Base-by-base conservation (phyloP, 2,888 invertebrate genomes). In the Deilephila porcellus region DNA sequence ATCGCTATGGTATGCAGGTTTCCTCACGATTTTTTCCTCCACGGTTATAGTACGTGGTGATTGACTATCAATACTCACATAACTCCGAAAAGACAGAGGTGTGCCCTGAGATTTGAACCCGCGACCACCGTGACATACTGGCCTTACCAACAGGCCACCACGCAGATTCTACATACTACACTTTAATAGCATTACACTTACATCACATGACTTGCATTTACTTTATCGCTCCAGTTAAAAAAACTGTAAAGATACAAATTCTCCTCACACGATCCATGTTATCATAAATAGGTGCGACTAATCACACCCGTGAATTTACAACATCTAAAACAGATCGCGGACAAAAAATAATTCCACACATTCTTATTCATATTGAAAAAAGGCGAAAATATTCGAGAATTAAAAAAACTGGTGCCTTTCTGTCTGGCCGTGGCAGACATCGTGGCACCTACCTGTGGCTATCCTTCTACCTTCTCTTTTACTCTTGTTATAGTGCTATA, bases 371-470 rank as follows among this genome's bases (percentile, higher is more conserved):
- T 84, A 84, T 81, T 76, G 77, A 82, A 81, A 74, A 64, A 73
- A 79, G 77, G 74, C 75, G 78, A 79, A 81, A 77, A 83, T 76
- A 84, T 82, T 83, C 82, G 83, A 86, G 85, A 87, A 86, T 84
- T 81, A 82, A 81, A 83, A 82, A 80, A 75, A 84, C 82, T 90
- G 94, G 93, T 93, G 93, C 94, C 91, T 86, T 85, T 83, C 88
- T 91, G 93, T 93, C 93, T 93, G 87, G 79, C 78, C 82, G 79
- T 81, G 83, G 88, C 89, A 94, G 94, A 94, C 93, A 90, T 81
- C 81, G 76, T 84, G 93, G 93, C 93, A 91, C 92, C 94, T 93
- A 94, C 93, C 93, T 93, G 93, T 73, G 78, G 80, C 79, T 82
- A 85, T 90, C 90, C 91, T 83, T 88, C 73, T 79, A 77, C 80